Conservation (phyloP, 1,140 invertebrate genomes). For the Drosophila sulfurigaster region DNA sequence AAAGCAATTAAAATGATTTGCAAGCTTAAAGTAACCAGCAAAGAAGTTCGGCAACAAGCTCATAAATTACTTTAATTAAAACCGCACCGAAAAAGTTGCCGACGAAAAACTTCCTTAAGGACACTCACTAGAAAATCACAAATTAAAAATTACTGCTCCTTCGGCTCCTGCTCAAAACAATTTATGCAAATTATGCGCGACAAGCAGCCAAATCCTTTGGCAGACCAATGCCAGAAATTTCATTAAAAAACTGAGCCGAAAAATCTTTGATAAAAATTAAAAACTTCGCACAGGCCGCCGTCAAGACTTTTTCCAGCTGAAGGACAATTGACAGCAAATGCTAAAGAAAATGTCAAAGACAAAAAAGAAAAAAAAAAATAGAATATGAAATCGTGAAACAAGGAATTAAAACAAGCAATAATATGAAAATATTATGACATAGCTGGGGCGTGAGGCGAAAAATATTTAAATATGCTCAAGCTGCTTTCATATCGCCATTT, state of each 20-base stretch:
- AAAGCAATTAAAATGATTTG: conserved; percentile 77
- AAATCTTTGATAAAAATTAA: conserved; percentile 81
- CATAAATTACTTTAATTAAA: conserved; percentile 57
- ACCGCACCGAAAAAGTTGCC: conserved; percentile 23
- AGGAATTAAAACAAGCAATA: conserved; percentile 83
- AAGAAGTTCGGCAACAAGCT: conserved; percentile 6
- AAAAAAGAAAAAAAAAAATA: conserved; percentile 53
- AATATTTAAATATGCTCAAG: conserved; percentile 78
- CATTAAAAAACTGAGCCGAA: conserved; percentile 75
- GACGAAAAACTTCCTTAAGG: conserved; percentile 65
- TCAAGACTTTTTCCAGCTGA: conserved; percentile 35
- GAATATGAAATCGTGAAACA: conserved; percentile 72
- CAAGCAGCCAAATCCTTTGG: conserved; percentile 55
- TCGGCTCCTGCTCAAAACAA: conserved; percentile 29
- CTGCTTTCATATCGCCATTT: conserved; percentile 75
- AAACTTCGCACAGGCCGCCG: conserved; percentile 40
- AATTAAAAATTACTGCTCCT: conserved; percentile 73
- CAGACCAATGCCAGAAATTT: conserved; percentile 64
- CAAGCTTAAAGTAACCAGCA: conserved; percentile 42
- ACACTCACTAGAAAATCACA: conserved; percentile 57
- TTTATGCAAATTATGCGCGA: conserved; percentile 73
- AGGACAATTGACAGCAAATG: conserved; percentile 71
- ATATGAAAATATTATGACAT: conserved; percentile 81
- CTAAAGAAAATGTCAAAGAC: conserved; percentile 34
- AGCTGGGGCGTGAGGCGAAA: conserved; percentile 3